phyloP scores from a whole-genome alignment of 2,888 invertebrate species.

The Biston betularia region DNA sequence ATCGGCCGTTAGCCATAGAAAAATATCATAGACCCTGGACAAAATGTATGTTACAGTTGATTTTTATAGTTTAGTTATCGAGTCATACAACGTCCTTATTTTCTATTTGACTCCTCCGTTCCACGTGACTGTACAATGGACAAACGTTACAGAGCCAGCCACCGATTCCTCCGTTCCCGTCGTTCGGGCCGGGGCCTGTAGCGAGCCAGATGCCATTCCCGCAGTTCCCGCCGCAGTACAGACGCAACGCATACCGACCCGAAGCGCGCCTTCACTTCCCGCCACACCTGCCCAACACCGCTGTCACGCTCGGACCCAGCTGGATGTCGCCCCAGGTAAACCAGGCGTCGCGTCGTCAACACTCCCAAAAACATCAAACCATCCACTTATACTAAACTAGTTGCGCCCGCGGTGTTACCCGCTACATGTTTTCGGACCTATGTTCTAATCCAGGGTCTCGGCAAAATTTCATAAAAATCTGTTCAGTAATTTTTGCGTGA shows the following conservation, averaged over 20 bases:
- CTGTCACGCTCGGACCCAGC: constrained; percentile 59
- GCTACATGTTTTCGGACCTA: too few relatives aligned
- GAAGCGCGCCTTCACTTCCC: constrained; percentile 53
- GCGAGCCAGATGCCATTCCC: constrained; percentile 67
- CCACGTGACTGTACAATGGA: not conserved
- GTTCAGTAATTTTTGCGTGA: too few relatives aligned
- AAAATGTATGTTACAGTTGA: too few relatives aligned
- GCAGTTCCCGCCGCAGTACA: constrained; percentile 64
- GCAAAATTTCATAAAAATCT: too few relatives aligned
- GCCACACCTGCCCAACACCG: constrained; percentile 57
- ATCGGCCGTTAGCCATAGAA: too few relatives aligned
- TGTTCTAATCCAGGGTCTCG: too few relatives aligned
- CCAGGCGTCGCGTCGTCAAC: not conserved
- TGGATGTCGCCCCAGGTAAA: constrained; percentile 50
- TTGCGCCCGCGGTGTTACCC: too few relatives aligned
- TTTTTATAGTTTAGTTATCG: too few relatives aligned
- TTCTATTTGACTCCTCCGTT: too few relatives aligned
- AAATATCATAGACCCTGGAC: too few relatives aligned
- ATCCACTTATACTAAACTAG: too few relatives aligned
- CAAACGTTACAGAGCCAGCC: constrained; percentile 56
- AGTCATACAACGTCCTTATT: too few relatives aligned
- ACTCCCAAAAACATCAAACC: not conserved
- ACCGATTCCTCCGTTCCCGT: constrained; percentile 64
- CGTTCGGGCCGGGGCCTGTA: constrained; percentile 62
- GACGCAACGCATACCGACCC: constrained; percentile 43